Evolutionary conservation across 2,888 invertebrate genomes (phyloP), one percentile per base, ranked within the genome.

Genomic region (Calameuta idolon): DNA sequence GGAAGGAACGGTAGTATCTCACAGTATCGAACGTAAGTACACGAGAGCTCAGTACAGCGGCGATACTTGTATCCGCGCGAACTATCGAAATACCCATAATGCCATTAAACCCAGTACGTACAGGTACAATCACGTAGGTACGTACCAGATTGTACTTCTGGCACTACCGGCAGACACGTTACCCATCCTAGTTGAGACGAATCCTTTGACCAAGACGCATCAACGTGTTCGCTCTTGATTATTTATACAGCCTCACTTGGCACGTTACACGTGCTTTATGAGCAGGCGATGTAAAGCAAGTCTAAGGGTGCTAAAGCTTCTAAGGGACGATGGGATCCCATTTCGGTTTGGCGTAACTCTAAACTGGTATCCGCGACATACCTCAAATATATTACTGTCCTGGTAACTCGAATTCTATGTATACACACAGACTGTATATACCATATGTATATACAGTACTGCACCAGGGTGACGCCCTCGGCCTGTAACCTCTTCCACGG

Each of bases 271-370:
- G 69, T 81, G 77, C 79, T 81, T 81, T 81, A 81, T 69, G 75
- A 34, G 71, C 23, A 34, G 12, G 74, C 69, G 73, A 69, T 75
- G 55, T 74, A 74, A 75, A 74, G 75, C 55, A 23, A 74, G 79
- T 81, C 79, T 77, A 79, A 77, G 79, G 69, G 79, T 76, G 55
- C 79, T 79, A 79, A 79, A 74, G 75, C 78, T 77, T 76, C 79
- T 73, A 77, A 73, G 68, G 73, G 78, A 34, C 12, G 79, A 81
- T 75, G 79, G 79, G 69, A 76, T 76, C 77, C 78, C 68, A 80
- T 80, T 81, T 78, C 74, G 37, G 73, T 75, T 35, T 74, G 74
- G 75, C 76, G 76, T 81, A 78, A 81, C 81, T 81, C 76, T 68
- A 78, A 78, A 81, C 80, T 80, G 74, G 78, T 76, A 76, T 75